Base-by-base conservation (phyloP, 1,140 invertebrate genomes). In the Bicyclus anynana region DNA sequence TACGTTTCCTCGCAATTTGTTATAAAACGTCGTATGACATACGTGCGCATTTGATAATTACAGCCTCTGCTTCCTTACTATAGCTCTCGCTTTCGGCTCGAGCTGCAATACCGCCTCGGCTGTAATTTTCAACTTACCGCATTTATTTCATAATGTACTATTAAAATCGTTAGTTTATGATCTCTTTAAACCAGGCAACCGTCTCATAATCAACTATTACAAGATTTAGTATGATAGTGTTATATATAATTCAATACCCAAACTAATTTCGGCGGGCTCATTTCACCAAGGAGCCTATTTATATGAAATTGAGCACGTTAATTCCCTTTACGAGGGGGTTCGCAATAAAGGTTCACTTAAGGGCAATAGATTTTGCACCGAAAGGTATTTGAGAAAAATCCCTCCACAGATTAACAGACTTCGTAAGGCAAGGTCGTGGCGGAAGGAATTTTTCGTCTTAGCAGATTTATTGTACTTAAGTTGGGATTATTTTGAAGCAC, bases 281-380 rank as follows among this genome's bases (percentile, higher is more conserved):
- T 26, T 47, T 47, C 14, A 5, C 23, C 17, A 47, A 47, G 44
- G 2, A 14, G 44, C 13, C 44, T 47, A 47, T 47, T 47, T 47
- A 47, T 47, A 47, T 47, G 44, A 27, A 47, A 47, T 27, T 23
- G 21, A 7, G 23, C 21, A 47, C 44, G 44, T 47, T 47, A 47
- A 47, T 47, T 47, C 44, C 44, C 44, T 47, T 47, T 47, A 47
- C 44, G 44, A 47, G 44, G 44, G 44, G 2, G 7, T 47, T 13
- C 23, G 44, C 44, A 47, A 47, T 47, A 47, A 47, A 47, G 44
- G 44, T 47, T 47, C 44, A 27, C 21, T 47, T 47, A 47, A 47
- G 44, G 23, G 20, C 44, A 27, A 47, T 47, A 47, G 21, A 47
- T 47, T 47, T 47, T 47, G 14, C 44, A 26, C 6, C 21, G 40